phyloP scores from a whole-genome alignment of 1,140 invertebrate species.

The Lepidurus apus region DNA sequence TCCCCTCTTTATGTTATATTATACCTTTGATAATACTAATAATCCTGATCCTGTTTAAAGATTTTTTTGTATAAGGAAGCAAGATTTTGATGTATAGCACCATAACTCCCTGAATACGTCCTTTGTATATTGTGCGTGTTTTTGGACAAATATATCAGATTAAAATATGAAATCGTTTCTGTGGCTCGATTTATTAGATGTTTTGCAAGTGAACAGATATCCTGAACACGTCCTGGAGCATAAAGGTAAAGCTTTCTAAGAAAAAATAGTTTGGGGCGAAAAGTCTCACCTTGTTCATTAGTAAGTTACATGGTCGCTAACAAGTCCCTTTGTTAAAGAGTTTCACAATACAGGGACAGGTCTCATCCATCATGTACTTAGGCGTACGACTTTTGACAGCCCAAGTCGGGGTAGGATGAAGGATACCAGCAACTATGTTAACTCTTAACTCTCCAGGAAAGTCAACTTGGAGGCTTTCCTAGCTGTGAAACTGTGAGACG shows the following conservation, averaged over 20 bases:
- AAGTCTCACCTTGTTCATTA: conserved; percentile 19
- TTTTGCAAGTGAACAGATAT: neutral
- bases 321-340: neutral
- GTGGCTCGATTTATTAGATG: neutral
- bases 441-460: neutral
- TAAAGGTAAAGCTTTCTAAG: neutral
- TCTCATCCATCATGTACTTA: conserved; percentile 19
- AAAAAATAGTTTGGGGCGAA: neutral
- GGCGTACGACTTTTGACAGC: conserved; percentile 18
- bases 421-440: neutral
- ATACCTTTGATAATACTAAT: neutral
- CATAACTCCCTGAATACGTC: neutral
- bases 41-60: neutral
- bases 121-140: neutral
- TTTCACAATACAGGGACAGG: neutral
- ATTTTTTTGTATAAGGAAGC: neutral
- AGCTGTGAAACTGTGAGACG: neutral
- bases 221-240: neutral
- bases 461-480: neutral
- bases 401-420: neutral
- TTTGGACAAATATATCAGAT: neutral
- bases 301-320: conserved; percentile 1
- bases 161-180: neutral
- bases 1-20: conserved; percentile 18
- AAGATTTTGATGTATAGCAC: neutral